phyloP scores from a whole-genome alignment of 1,140 invertebrate genomes.

The Atta colombica region DNA sequence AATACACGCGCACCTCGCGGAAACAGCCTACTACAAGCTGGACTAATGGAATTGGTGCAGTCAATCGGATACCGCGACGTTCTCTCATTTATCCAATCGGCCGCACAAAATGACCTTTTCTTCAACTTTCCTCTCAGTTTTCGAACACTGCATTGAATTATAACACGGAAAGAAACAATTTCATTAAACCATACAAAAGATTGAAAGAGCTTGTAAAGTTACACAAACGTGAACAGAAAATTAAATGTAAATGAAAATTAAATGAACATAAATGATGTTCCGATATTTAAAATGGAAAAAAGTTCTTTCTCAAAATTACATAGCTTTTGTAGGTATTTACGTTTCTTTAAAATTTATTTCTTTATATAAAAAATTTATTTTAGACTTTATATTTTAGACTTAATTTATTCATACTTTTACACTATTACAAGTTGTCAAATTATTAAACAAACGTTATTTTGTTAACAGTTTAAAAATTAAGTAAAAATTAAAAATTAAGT shows the following conservation, averaged over 20 bases:
- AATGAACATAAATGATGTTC: background rate
- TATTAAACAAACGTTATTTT: background rate
- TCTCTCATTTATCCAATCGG: slow-evolving; percentile 43
- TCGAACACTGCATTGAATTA: slow-evolving; percentile 36
- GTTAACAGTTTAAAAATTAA: background rate
- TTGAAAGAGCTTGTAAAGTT: background rate
- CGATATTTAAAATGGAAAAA: background rate
- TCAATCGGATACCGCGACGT: slow-evolving; percentile 45
- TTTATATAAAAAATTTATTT: slow-evolving; percentile 1
- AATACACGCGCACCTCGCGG: slow-evolving; percentile 19
- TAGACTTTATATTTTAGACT: too few species aligned
- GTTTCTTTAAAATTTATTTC: background rate
- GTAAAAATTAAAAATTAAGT: too few species aligned
- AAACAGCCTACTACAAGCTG: slow-evolving; percentile 42
- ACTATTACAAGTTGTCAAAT: background rate
- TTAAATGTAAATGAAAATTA: background rate
- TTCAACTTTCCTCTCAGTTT: slow-evolving; percentile 13
- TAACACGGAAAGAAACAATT: background rate
- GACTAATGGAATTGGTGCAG: slow-evolving; percentile 63
- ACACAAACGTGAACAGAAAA: background rate
- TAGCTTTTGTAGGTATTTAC: background rate
- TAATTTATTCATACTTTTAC: too few species aligned
- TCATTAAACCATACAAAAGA: slow-evolving; percentile 21
- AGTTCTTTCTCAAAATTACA: background rate
- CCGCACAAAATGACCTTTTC: slow-evolving; percentile 21